A percentile compares a stretch with the other conserved stretches of the same genome.
phyloP scores from a whole-genome alignment of 2,888 invertebrate species.

The Scaptomyza flava region DNA sequence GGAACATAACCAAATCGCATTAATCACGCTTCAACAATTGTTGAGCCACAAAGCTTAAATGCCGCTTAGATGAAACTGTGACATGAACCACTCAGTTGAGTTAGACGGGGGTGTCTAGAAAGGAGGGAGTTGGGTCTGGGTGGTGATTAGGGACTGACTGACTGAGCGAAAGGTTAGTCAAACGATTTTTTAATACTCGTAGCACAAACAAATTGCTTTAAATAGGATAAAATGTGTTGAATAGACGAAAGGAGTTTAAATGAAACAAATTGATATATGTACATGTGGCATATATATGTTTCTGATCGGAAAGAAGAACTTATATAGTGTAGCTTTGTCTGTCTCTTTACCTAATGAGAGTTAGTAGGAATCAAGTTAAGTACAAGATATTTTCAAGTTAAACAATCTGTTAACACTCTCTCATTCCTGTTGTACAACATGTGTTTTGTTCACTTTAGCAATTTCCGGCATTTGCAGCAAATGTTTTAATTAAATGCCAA shows the following conservation, averaged over 20 bases:
- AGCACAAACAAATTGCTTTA: neutral
- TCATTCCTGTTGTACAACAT: conserved; percentile 23
- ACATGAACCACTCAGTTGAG: neutral
- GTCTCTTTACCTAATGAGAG: neutral
- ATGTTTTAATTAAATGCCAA: conserved; percentile 71
- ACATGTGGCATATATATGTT: neutral
- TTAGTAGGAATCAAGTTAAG: too few relatives aligned
- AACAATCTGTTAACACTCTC: neutral
- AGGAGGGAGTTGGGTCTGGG: neutral
- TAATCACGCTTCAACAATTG: conserved; percentile 78
- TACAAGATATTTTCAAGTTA: neutral
- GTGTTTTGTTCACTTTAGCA: conserved; percentile 49
- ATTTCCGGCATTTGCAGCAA: conserved; percentile 67
- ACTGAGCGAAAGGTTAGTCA: neutral
- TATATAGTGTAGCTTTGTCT: neutral
- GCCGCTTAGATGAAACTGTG: conserved; percentile 41
- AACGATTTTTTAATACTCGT: neutral
- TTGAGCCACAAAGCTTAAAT: conserved; percentile 74
- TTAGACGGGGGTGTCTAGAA: neutral
- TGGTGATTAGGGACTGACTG: neutral
- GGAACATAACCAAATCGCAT: conserved; percentile 73
- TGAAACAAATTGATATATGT: too few relatives aligned
- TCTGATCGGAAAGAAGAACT: neutral
- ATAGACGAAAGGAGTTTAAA: too few relatives aligned
- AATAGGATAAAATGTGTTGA: neutral